Base-by-base conservation (phyloP, 2,888 invertebrate species). In the Lucinisca nassula region DNA sequence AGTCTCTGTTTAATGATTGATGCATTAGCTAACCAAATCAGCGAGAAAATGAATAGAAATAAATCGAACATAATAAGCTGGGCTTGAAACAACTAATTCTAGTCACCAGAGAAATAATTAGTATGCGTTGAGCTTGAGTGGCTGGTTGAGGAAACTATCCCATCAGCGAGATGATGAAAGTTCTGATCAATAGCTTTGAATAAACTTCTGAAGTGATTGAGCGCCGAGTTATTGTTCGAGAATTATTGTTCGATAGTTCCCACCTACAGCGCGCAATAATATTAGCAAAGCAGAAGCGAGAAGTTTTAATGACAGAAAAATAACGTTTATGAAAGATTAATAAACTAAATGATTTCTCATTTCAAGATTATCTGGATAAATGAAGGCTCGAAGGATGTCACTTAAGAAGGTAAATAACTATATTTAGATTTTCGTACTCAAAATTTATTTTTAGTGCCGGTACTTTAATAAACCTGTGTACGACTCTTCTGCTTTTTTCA, bases 131-230 rank as follows among this genome's bases (percentile, higher is more conserved):
- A 24, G 58, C 58, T 27, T 58, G 58, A 58, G 27, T 58, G 58
- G 27, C 58, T 27, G 2, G 58, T 27, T 27, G 3, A 10, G 27
- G 27, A 24, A 58, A 58, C 58, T 58, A 58, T 24, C 58, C 58
- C 24, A 58, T 58, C 58, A 58, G 58, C n/a, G n/a, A 4, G 58
- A 24, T 58, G 58, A 58, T 58, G 58, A 58, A 27, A 27, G n/a
- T 24, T 12, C 58, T 14, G 27, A 58, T 58, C 58, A 58, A 58
- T 58, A 58, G 27, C 27, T 24, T 58, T 58, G 27, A 58, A 58
- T 58, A 27, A 58, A 58, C 58, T 58, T 58, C 58, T 58, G 58
- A 58, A 24, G 58, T 58, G 58, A 58, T 58, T 58, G 58, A 58
- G 58, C 58, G 58, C 12, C 10, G 27, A 58, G 58, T 58, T 58